These are phyloP conservation scores for Campoplex nolae DNA, from an alignment of 2,888 invertebrate genomes.

Conservation along the genomic window DNA sequence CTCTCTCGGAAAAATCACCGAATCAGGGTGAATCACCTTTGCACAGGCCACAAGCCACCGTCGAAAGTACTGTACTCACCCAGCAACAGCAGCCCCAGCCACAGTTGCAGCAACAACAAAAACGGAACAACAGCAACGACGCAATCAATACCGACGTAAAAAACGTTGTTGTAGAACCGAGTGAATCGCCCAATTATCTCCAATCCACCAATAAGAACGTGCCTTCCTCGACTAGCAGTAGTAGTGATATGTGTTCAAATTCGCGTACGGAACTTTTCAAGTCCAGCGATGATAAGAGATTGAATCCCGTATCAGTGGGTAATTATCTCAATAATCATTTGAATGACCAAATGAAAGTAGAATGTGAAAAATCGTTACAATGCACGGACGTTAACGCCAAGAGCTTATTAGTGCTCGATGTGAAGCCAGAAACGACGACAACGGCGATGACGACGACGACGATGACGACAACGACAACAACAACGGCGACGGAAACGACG, in stretches of 20 bases:
- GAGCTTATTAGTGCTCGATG: slow-evolving; percentile 48
- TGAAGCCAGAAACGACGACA: slow-evolving; percentile 83
- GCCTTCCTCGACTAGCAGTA: slow-evolving; percentile 83
- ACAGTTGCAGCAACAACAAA: slow-evolving; percentile 53
- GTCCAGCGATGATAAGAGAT: slow-evolving; percentile 78
- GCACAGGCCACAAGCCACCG: slow-evolving; percentile 84
- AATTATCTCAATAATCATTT: slow-evolving; percentile 78
- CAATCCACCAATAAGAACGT: slow-evolving; percentile 85
- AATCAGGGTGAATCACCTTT: slow-evolving; percentile 92
- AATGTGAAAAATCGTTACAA: slow-evolving; percentile 71
- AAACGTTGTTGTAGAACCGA: slow-evolving; percentile 69
- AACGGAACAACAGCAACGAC: slow-evolving; percentile 59
- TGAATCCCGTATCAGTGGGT: slow-evolving; percentile 77
- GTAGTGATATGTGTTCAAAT: slow-evolving; percentile 84
- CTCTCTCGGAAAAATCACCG: slow-evolving; percentile 96
- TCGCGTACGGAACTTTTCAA: slow-evolving; percentile 81
- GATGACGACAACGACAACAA: slow-evolving; percentile 54
- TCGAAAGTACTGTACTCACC: slow-evolving; percentile 71
- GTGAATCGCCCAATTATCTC: slow-evolving; percentile 76
- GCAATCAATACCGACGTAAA: slow-evolving; percentile 52
- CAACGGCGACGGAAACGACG: slow-evolving; percentile 15
- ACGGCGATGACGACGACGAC: slow-evolving; percentile 50
- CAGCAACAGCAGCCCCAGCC: slow-evolving; percentile 57
- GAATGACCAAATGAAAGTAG: slow-evolving; percentile 73
- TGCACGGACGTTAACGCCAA: slow-evolving; percentile 37